Percentiles rank a stretch among this genome's conserved stretches.
phyloP scores from a whole-genome alignment of 2,113 vertebrate species.

The Erythrolamprus reginae region DNA sequence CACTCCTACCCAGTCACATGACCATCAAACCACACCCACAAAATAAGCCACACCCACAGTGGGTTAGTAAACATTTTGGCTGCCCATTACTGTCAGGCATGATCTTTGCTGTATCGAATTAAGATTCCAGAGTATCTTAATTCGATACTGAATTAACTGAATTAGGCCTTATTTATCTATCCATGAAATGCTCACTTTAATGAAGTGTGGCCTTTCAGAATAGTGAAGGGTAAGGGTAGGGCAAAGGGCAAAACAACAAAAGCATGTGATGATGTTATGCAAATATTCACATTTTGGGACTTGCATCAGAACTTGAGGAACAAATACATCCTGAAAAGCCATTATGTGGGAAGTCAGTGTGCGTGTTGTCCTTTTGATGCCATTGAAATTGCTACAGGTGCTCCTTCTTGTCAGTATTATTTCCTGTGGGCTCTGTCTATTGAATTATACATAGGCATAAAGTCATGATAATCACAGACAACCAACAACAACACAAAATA shows the following conservation, averaged over 20 bases:
- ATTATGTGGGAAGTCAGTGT: neutral
- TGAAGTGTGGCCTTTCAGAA: neutral
- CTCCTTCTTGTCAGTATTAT: neutral
- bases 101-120: neutral
- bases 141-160: neutral
- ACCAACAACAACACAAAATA: neutral
- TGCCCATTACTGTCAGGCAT: too few relatives aligned
- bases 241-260: neutral
- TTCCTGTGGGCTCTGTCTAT: neutral
- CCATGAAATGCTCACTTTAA: neutral
- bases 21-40: too few relatives aligned
- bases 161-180: neutral
- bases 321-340: neutral
- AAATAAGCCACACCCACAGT: too few relatives aligned
- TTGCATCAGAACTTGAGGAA: neutral
- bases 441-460: neutral
- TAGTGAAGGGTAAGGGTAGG: neutral
- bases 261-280: neutral
- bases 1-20: too few relatives aligned
- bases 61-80: too few relatives aligned
- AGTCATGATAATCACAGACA: neutral
- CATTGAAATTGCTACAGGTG: neutral
- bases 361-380: neutral
- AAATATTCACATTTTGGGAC: neutral
- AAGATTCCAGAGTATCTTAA: neutral